phyloP scores from a whole-genome alignment of 1,140 invertebrate genomes.

The Pararge aegeria region DNA sequence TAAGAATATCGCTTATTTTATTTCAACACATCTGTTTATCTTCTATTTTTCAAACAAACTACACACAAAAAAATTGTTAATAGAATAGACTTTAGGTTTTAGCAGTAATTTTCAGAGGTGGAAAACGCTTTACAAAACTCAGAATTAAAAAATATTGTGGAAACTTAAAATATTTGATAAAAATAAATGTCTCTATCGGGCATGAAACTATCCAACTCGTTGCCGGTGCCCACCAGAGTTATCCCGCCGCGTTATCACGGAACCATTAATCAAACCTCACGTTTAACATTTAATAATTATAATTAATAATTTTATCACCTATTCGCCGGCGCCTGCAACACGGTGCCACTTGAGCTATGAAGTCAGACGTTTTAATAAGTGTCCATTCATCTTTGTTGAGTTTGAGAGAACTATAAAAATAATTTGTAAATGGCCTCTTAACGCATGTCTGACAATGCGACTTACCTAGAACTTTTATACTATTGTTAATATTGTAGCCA shows the following conservation, averaged over 20 bases:
- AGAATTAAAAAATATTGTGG: background rate
- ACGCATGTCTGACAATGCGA: background rate
- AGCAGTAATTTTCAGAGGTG: no score
- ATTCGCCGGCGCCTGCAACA: constrained; percentile 28
- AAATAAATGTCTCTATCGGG: background rate
- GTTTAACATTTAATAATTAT: constrained; percentile 60
- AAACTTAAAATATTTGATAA: background rate
- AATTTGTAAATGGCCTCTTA: constrained; percentile 10
- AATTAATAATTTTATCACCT: constrained; percentile 73
- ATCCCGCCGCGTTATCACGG: constrained; percentile 44
- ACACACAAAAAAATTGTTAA: no score
- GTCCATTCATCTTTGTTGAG: constrained; percentile 25
- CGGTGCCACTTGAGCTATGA: constrained; percentile 24
- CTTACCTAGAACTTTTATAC: background rate
- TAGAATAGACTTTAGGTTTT: no score
- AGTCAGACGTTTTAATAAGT: constrained; percentile 29
- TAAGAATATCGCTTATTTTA: no score
- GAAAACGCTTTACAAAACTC: no score
- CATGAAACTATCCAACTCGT: background rate
- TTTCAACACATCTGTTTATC: no score
- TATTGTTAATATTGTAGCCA: no score
- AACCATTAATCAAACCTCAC: constrained; percentile 61
- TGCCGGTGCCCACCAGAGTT: constrained; percentile 28
- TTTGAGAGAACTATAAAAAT: constrained; percentile 15
- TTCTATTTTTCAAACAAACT: no score